phyloP scores from a whole-genome alignment of 2,888 invertebrate genomes.

The Volucella inanis region DNA sequence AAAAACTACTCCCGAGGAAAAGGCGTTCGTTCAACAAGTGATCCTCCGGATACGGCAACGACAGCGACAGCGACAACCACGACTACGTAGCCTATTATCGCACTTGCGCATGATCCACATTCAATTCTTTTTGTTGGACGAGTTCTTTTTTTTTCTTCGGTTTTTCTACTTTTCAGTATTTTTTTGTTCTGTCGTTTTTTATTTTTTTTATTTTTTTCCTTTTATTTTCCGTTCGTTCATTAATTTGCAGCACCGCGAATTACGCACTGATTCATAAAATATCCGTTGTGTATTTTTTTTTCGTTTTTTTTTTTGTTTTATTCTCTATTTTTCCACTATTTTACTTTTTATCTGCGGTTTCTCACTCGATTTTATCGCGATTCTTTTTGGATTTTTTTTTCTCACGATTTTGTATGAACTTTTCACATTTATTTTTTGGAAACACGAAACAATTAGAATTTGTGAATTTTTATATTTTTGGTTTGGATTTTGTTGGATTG shows the following conservation, averaged over 20 bases:
- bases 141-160: conserved; percentile 38
- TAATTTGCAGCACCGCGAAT: conserved; percentile 71
- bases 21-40: conserved; percentile 75
- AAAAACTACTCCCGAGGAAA: conserved; percentile 48
- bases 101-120: conserved; percentile 75
- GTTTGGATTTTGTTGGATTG: no score
- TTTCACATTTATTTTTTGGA: no score
- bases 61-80: conserved; percentile 56
- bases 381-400: background rate
- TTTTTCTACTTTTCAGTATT: conserved; percentile 57
- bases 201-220: conserved; percentile 35
- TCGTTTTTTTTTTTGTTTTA: conserved; percentile 27
- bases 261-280: conserved; percentile 75
- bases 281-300: conserved; percentile 20
- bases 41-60: conserved; percentile 74
- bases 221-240: conserved; percentile 62
- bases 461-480: no score
- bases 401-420: no score
- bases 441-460: conserved; percentile 32
- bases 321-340: background rate
- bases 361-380: background rate
- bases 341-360: background rate
- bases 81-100: conserved; percentile 71
- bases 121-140: conserved; percentile 63
- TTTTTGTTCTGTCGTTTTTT: conserved; percentile 21